These are phyloP conservation scores for Mobula birostris DNA, from an alignment of 2,113 vertebrate species.

Conservation along the genomic window DNA sequence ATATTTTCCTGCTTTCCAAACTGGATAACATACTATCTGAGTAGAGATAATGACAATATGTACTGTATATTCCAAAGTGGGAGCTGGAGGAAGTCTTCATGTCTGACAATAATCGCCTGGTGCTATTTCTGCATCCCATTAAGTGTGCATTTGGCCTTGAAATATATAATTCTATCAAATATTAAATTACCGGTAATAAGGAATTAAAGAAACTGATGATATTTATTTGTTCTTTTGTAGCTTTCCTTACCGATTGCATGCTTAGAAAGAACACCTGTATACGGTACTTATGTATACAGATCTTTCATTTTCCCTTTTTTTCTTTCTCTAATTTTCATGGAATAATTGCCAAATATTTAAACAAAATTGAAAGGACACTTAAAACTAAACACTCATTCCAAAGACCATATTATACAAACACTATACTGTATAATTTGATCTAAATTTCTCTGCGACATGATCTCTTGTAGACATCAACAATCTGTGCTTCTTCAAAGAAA, in stretches of 20 bases:
- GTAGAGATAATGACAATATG: background rate
- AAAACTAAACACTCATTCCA: slow-evolving; percentile 26
- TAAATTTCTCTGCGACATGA: slow-evolving; percentile 4
- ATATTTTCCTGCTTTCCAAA: background rate
- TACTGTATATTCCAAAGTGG: background rate
- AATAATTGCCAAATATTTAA: slow-evolving; percentile 11
- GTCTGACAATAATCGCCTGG: background rate
- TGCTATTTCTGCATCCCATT: background rate
- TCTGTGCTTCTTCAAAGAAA: slow-evolving; percentile 7
- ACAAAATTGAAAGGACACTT: slow-evolving; percentile 10
- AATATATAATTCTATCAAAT: background rate
- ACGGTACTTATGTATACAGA: background rate
- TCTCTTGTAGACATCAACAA: slow-evolving; percentile 11
- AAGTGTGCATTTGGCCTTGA: background rate
- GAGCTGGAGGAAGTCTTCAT: background rate
- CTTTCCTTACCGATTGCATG: background rate
- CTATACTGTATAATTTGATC: slow-evolving; percentile 18
- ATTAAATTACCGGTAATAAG: background rate
- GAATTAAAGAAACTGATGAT: background rate
- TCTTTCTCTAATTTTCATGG: background rate
- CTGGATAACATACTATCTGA: background rate
- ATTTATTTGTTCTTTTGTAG: background rate
- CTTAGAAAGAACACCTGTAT: background rate
- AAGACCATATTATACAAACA: slow-evolving; percentile 26
- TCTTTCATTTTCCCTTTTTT: background rate